A percentile compares a stretch with the other conserved stretches of the same genome.
Conservation (phyloP, 2,797 vertebrate genomes). For the Ciconia nigra region DNA sequence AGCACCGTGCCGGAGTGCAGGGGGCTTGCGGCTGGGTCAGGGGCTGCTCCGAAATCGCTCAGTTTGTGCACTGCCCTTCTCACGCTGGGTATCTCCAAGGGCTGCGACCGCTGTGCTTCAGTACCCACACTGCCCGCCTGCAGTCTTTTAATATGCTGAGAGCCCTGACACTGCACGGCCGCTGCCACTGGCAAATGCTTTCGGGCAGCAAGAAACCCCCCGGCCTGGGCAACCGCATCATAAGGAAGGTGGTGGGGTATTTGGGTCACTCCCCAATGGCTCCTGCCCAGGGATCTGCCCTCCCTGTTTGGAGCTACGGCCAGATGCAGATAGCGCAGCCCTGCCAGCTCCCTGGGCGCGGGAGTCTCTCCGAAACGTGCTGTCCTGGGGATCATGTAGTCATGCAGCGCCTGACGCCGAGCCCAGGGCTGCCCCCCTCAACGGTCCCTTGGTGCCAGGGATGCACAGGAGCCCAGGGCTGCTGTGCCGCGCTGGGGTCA, state of each 20-base stretch:
- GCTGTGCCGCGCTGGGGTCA: background rate
- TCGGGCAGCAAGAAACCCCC: background rate
- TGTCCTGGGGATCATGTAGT: background rate
- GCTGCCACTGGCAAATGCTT: background rate
- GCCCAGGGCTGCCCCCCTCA: background rate
- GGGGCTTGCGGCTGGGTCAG: background rate
- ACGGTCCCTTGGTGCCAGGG: fast-evolving
- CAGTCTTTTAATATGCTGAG: background rate
- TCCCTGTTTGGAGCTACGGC: background rate
- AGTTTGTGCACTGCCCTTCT: background rate
- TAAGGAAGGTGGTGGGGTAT: background rate
- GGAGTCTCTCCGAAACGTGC: fast-evolving
- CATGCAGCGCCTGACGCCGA: fast-evolving
- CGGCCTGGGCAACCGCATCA: background rate
- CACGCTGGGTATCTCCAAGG: background rate
- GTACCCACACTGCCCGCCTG: background rate
- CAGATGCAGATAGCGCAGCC: background rate
- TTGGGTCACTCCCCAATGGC: background rate
- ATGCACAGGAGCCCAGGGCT: no score
- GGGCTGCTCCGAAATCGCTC: background rate
- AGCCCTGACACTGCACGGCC: background rate
- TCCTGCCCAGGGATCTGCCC: background rate
- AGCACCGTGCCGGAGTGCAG: fast-evolving
- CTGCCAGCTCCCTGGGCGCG: background rate
- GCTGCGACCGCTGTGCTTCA: background rate